phyloP scores from a whole-genome alignment of 2,888 invertebrate genomes.

The Tenthredo scrophulariae region DNA sequence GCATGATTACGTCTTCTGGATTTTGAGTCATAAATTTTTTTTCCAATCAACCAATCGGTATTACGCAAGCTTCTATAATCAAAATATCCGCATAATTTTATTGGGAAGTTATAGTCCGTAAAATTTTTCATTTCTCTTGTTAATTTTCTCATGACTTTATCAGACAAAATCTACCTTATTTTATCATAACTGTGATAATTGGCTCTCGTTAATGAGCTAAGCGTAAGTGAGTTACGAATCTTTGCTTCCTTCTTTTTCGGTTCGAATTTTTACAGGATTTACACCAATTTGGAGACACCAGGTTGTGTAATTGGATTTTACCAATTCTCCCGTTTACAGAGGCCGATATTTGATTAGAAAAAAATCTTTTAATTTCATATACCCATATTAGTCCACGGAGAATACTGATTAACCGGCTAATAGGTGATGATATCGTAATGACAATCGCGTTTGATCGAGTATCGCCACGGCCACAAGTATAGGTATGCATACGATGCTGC shows the following conservation, averaged over 20 bases:
- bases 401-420: constrained; percentile 7
- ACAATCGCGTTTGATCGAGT: background rate
- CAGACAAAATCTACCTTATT: constrained; percentile 2
- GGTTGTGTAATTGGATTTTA: constrained; percentile 6
- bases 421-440: constrained; percentile 22
- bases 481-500: background rate
- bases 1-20: background rate
- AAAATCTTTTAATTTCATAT: background rate
- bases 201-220: constrained; percentile 11
- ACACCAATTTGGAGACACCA: background rate
- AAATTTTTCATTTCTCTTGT: constrained; percentile 14
- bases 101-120: background rate
- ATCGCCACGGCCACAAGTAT: background rate
- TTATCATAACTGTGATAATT: constrained; percentile 8
- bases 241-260: background rate
- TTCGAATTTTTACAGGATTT: background rate
- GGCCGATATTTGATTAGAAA: background rate
- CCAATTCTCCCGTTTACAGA: background rate
- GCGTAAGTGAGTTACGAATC: constrained; percentile 3
- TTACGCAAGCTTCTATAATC: constrained; percentile 19
- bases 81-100: background rate
- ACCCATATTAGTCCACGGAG: background rate
- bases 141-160: constrained; percentile 3
- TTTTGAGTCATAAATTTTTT: constrained; percentile 5
- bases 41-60: background rate